These are phyloP conservation scores for Apotomis turbidana DNA, from an alignment of 2,888 invertebrate genomes.

Conservation along the genomic window DNA sequence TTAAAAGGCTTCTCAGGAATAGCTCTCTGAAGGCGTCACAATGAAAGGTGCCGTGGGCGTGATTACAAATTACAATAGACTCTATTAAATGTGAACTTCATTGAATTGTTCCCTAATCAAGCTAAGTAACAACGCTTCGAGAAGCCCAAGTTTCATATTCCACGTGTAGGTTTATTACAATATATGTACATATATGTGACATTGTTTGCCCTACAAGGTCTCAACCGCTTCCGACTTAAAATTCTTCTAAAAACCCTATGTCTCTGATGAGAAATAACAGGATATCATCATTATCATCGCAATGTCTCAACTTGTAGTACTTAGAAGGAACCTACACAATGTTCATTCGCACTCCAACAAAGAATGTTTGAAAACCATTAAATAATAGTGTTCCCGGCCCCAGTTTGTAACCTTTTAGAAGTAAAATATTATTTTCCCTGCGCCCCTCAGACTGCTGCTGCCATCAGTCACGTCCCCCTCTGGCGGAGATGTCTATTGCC, in stretches of 20 bases:
- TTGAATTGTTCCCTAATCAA: not conserved
- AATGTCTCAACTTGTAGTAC: no score
- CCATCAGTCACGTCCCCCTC: constrained; percentile 36
- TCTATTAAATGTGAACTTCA: not conserved
- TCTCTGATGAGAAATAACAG: no score
- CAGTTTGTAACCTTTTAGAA: constrained; percentile 3
- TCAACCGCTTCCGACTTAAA: no score
- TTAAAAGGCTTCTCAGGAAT: not conserved
- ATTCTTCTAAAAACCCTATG: no score
- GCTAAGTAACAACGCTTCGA: constrained; percentile 17
- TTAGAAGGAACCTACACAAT: no score
- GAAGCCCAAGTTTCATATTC: not conserved
- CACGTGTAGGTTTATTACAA: not conserved
- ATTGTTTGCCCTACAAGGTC: not conserved
- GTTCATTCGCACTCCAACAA: not conserved
- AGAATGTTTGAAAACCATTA: constrained; percentile 12
- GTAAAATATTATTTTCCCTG: constrained; percentile 30
- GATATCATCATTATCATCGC: no score
- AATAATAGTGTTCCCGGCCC: not conserved
- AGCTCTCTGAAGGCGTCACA: not conserved
- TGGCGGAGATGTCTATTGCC: constrained; percentile 17
- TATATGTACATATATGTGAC: constrained; percentile 1
- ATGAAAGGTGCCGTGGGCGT: not conserved
- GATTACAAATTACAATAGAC: constrained; percentile 2
- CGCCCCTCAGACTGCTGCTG: constrained; percentile 11